Base-by-base conservation (phyloP, 2,888 invertebrate genomes). In the Agrochola lota region DNA sequence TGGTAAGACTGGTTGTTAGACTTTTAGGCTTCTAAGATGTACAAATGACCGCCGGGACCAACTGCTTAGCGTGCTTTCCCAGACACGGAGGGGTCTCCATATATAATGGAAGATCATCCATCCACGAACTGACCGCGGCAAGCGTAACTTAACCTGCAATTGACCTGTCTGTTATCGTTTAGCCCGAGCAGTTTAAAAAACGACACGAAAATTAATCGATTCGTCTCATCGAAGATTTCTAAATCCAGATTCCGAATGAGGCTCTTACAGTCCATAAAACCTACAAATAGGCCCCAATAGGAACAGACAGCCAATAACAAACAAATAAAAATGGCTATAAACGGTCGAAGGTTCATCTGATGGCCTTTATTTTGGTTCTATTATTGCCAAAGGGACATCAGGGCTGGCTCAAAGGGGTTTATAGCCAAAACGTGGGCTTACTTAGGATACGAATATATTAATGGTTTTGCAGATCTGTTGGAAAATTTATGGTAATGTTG, bases 271-370 rank as follows among this genome's bases (percentile, higher is more conserved):
- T 75, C 15, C 49, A 74, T 78, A 73, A 78, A 73, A 52, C 15
- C 40, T 0, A 35, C 17, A 55, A 64, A 77, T 69, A 46, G 40
- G 46, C 52, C 64, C 59, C 69, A 69, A 83, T 69, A 83, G 46
- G n/a, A 57, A 43, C 26, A 70, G 35, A 80, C 62, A 64, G 52
- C 57, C 52, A 82, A 82, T 84, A 74, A 68, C 46, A 74, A 55
- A 71, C 67, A 59, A 66, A 82, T 70, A 77, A 80, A 83, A 82
- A 74, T 40, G 68, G 64, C 55, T 15, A 67, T 69, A 69, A 71
- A 71, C 52, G 43, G 17, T 8, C 71, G 9, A 69, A 73, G 26
- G 64, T 60, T 40, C 52, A 60, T 71, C 46, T 63, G 12, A 64
- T 64, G 64, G 26, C 85, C 49, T 71, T 80, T 80, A 71, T 69